Evolutionary conservation across 2,888 invertebrate genomes (phyloP), one percentile per base, ranked within the genome.

Genomic region (Pediacus dermestoides): DNA sequence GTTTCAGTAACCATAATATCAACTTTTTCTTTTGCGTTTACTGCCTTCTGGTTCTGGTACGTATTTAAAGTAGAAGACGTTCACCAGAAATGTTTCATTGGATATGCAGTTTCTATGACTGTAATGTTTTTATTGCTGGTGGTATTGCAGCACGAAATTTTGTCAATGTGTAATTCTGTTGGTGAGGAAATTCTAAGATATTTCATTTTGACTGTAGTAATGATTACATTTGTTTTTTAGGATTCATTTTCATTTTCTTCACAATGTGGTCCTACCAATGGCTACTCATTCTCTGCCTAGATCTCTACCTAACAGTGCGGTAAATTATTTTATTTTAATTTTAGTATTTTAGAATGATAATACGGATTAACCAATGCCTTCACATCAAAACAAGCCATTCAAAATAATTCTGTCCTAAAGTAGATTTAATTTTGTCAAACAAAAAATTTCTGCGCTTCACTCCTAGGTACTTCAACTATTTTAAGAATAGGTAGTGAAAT

Each of bases 251-350:
- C 32, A 57, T 64, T 39, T 55, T 63, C 11, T 58, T 55, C 21
- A 48, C 60, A 25, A 47, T 64, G n/a, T 48, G 52, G 2, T 60
- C 64, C 1, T 66, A 63, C 37, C 43, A 55, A 1, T 62, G 63
- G 62, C 38, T 66, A 18, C 46, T 49, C 8, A 53, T 58, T 35
- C 43, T 66, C 14, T 61, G 63, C 34, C 37, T 53, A 28, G 65
- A 67, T 43, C 52, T 61, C 4, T 51, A 52, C 16, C 55, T 55
- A 36, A 51, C 58, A 37, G 53, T 64, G 3, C 52, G 41, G 64
- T 64, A 53, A 53, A 57, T 53, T 16, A 9, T 16, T 27, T 12
- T 39, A 39, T 12, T 6, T 44, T 2, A 16, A 9, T 23, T 23
- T n/a, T 23, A 23, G 23, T 10, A 3, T 3, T 23, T n/a, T 6